Evolutionary conservation across 2,888 invertebrate genomes (phyloP).

Genomic region (Chymomyza fuscimana): DNA sequence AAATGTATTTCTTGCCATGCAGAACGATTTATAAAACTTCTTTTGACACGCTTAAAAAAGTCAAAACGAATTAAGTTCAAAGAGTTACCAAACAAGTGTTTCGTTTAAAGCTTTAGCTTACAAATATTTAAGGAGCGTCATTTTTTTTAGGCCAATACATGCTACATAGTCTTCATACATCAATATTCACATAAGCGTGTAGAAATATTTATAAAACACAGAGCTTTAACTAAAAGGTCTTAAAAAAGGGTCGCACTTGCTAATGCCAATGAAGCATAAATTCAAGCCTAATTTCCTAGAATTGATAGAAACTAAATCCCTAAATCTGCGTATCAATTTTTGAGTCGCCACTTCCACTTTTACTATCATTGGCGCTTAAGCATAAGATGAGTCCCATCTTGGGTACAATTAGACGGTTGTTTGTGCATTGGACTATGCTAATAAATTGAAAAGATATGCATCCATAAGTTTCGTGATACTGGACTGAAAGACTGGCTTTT

Average conservation of each 20-base stretch:
- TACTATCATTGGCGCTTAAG: constrained; percentile 26
- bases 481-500: no score
- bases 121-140: neutral
- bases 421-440: constrained; percentile 16
- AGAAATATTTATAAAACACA: neutral
- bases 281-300: constrained; percentile 52
- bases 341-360: constrained; percentile 18
- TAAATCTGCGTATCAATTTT: constrained; percentile 55
- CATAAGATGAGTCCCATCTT: constrained; percentile 19
- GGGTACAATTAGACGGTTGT: neutral
- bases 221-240: constrained; percentile 4
- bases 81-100: neutral
- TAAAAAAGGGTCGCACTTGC: constrained; percentile 31
- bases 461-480: constrained; percentile 1
- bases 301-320: constrained; percentile 54
- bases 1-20: neutral
- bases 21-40: constrained; percentile 60
- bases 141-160: neutral
- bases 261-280: constrained; percentile 40
- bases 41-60: constrained; percentile 62
- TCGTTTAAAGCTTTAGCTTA: neutral
- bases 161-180: neutral
- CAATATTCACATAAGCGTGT: neutral
- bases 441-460: constrained; percentile 31
- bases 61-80: constrained; percentile 51